These are phyloP conservation scores for Sebastes cheni DNA, from an alignment of 2,797 vertebrate species.

Conservation along the genomic window DNA sequence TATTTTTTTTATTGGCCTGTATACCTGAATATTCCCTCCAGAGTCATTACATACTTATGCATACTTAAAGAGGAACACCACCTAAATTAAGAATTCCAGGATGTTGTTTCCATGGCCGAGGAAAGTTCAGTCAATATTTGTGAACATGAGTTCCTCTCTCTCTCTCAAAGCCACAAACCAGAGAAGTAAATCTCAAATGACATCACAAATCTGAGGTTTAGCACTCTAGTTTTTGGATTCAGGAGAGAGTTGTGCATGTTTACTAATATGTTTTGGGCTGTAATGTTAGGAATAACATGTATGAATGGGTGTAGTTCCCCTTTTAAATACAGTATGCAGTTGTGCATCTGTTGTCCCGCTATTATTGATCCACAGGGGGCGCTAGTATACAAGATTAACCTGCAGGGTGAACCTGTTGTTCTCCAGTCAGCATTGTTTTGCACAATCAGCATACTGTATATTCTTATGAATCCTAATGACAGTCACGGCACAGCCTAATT, in stretches of 20 bases:
- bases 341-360: background rate
- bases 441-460: background rate
- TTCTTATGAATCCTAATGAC: background rate
- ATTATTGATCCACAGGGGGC: slow-evolving; percentile 8
- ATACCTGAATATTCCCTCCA: background rate
- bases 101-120: too few relatives aligned
- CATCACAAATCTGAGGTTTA: too few relatives aligned
- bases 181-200: too few relatives aligned
- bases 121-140: too few relatives aligned
- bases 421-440: background rate
- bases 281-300: too few relatives aligned
- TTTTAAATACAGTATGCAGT: background rate
- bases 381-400: background rate
- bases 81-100: too few relatives aligned
- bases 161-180: too few relatives aligned
- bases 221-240: too few relatives aligned
- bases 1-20: background rate
- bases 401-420: background rate
- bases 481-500: fast-evolving
- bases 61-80: background rate
- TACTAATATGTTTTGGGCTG: too few relatives aligned
- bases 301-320: too few relatives aligned
- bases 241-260: too few relatives aligned
- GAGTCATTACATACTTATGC: background rate
- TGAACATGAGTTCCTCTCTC: too few relatives aligned